These are phyloP conservation scores for Corythornis leucogaster DNA, from an alignment of 2,797 vertebrate genomes.

Conservation along the genomic window DNA sequence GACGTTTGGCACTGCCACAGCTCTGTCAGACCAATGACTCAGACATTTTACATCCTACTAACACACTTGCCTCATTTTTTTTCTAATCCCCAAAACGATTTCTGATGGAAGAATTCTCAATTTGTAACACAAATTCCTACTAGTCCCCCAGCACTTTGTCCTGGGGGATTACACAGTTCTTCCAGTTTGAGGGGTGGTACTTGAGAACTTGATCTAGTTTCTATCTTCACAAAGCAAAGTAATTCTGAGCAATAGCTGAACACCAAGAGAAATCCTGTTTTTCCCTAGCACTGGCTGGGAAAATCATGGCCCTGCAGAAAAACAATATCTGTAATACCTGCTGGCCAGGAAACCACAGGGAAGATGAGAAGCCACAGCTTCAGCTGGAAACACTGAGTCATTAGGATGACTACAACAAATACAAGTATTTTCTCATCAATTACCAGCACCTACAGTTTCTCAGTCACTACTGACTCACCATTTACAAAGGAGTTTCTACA, in stretches of 20 bases:
- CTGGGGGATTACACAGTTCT: neutral
- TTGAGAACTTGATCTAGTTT: neutral
- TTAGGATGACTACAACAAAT: neutral
- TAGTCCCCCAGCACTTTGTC: neutral
- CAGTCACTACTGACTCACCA: neutral
- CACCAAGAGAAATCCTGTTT: neutral
- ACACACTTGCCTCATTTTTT: rapidly evolving
- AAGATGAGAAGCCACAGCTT: neutral
- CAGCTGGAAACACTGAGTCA: neutral
- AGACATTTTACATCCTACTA: neutral
- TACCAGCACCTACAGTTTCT: neutral
- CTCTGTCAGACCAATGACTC: neutral
- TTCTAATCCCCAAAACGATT: neutral
- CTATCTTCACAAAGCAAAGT: neutral
- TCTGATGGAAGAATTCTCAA: neutral
- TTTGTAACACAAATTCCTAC: neutral
- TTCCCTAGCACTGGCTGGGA: neutral
- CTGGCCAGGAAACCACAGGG: neutral
- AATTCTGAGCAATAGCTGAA: neutral
- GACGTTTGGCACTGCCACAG: neutral
- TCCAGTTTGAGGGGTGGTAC: neutral
- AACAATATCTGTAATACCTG: neutral
- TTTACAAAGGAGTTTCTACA: neutral
- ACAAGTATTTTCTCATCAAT: neutral
- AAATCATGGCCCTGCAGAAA: neutral